Evolutionary conservation across 2,797 vertebrate genomes (phyloP).

Genomic region (Natrix natrix): DNA sequence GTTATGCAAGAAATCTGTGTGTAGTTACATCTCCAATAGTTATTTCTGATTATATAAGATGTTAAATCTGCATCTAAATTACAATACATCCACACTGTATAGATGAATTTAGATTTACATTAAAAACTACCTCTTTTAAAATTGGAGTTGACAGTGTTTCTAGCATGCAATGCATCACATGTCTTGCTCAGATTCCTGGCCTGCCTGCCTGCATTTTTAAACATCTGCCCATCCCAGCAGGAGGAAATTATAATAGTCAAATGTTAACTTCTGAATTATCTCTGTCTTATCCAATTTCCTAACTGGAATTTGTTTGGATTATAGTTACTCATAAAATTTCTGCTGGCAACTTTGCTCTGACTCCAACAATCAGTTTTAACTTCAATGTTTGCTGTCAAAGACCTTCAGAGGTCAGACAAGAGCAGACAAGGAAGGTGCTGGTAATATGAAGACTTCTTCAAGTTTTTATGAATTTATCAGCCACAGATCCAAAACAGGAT

Average conservation of each 20-base stretch:
- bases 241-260: not conserved
- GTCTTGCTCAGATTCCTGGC: not conserved
- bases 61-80: not conserved
- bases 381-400: not conserved
- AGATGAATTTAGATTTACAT: not conserved
- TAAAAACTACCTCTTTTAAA: not conserved
- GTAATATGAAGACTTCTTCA: not conserved
- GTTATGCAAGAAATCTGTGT: not conserved
- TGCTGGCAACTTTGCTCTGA: not conserved
- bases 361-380: not conserved
- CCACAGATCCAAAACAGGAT: not conserved
- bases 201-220: not conserved
- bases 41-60: not conserved
- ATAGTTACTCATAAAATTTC: not conserved
- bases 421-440: not conserved
- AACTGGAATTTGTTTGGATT: not conserved
- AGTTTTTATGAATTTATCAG: not conserved
- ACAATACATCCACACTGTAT: not conserved
- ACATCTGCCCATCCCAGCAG: not conserved
- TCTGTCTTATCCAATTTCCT: not conserved
- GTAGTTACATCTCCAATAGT: not conserved
- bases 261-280: not conserved
- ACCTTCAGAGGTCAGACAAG: not conserved
- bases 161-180: not conserved
- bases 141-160: not conserved